A percentile compares a stretch with the other conserved stretches of the same genome.
Evolutionary conservation across 2,888 invertebrate species (phyloP).

Genomic region (Parapristionchus giblindavisi): DNA sequence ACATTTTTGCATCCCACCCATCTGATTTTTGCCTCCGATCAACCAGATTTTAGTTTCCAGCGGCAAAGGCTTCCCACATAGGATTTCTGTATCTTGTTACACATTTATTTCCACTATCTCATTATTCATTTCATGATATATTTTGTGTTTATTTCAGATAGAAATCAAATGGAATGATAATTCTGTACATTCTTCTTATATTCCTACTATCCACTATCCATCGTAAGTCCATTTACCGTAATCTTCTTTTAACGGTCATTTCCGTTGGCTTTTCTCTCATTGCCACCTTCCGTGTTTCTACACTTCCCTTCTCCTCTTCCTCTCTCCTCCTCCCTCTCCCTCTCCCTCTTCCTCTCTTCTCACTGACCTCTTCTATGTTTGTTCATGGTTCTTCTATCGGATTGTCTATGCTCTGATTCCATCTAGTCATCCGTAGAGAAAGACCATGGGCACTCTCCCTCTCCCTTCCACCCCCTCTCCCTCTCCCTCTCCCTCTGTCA

Average conservation of each 20-base stretch:
- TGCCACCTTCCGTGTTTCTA: conserved; percentile 6
- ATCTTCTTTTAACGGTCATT: background rate
- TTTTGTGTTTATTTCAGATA: background rate
- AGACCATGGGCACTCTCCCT: background rate
- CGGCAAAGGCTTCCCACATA: no score
- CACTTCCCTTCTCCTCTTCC: background rate
- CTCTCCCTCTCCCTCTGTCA: background rate
- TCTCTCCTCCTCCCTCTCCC: conserved; percentile 2
- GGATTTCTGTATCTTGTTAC: background rate
- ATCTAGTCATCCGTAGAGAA: background rate
- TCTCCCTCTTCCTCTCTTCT: background rate
- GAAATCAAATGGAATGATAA: background rate
- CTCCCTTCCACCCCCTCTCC: conserved; percentile 6
- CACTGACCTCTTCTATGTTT: background rate
- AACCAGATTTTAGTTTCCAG: no score
- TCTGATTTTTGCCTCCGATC: no score
- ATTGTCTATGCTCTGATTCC: background rate
- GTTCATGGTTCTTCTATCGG: background rate
- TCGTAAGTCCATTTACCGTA: conserved; percentile 16
- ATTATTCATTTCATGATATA: background rate
- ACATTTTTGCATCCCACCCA: no score
- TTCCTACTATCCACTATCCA: conserved; percentile 11
- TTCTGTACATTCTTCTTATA: no score
- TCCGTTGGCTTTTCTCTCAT: background rate
- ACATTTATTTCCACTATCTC: background rate